Percentiles rank a stretch among this genome's conserved stretches.
phyloP scores from a whole-genome alignment of 2,113 vertebrate genomes.

The Corythoichthys intestinalis region DNA sequence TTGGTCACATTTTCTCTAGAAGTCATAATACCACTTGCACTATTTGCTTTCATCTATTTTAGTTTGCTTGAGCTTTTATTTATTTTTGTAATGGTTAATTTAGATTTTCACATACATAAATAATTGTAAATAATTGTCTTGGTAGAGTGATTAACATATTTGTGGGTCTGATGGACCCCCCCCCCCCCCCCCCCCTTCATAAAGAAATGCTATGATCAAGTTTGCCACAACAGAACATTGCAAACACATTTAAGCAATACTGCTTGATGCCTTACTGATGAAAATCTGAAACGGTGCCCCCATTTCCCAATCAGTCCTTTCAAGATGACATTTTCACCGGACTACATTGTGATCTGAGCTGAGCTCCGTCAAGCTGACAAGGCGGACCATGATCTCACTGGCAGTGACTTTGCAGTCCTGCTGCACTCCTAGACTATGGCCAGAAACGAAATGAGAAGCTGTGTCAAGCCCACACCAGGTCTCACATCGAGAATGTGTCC shows the following conservation, averaged over 20 bases:
- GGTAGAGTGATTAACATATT: neutral
- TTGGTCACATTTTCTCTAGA: no score
- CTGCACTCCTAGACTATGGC: slow-evolving; percentile 19
- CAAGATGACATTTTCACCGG: slow-evolving; percentile 21
- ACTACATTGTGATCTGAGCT: slow-evolving; percentile 37
- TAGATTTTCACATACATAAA: neutral
- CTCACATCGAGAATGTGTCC: slow-evolving; percentile 38
- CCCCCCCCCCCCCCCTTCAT: neutral
- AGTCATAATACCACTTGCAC: no score
- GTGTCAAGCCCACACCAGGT: slow-evolving; percentile 14
- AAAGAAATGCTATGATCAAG: neutral
- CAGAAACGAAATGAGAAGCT: slow-evolving; percentile 19
- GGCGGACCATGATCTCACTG: slow-evolving; percentile 31
- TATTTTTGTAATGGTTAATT: no score
- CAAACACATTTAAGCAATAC: neutral
- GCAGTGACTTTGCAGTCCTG: slow-evolving; percentile 20
- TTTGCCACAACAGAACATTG: neutral
- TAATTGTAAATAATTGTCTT: neutral
- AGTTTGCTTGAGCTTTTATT: no score
- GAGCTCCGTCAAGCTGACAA: slow-evolving; percentile 20
- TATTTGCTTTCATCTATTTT: no score
- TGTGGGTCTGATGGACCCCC: neutral
- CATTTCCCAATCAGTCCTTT: slow-evolving; percentile 3
- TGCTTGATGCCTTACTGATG: neutral
- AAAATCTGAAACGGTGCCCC: slow-evolving; percentile 1